These are phyloP conservation scores for Sebastes baramenuke DNA, from an alignment of 2,797 vertebrate genomes.

Conservation along the genomic window DNA sequence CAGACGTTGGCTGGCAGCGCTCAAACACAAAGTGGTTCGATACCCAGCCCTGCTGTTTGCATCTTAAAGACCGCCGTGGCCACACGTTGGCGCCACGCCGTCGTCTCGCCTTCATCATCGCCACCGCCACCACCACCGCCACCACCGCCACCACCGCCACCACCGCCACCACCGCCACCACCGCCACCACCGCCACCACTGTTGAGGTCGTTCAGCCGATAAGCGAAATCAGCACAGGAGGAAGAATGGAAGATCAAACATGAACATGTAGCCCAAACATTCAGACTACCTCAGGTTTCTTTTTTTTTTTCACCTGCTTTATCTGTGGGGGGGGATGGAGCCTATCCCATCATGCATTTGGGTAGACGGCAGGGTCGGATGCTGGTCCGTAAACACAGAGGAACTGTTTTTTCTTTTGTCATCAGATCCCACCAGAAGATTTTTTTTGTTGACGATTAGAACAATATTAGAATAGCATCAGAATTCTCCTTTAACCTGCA, in stretches of 20 bases:
- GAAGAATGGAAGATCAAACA: neutral
- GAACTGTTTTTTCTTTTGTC: neutral
- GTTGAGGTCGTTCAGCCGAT: neutral
- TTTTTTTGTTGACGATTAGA: too few relatives aligned
- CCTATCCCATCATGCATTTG: constrained; percentile 24
- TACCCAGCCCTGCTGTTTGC: neutral
- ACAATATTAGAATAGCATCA: too few relatives aligned
- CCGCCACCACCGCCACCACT: neutral
- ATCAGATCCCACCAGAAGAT: neutral
- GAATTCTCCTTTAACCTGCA: neutral
- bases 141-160: too few relatives aligned
- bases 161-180: too few relatives aligned
- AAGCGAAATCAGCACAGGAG: neutral
- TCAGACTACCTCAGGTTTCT: constrained; percentile 68
- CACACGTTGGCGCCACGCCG: neutral
- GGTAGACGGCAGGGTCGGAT: neutral
- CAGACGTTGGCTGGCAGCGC: neutral
- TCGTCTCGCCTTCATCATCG: neutral
- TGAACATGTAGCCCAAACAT: constrained; percentile 41
- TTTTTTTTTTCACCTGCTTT: neutral
- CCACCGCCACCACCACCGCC: too few relatives aligned
- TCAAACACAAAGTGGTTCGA: neutral
- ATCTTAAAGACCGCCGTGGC: neutral
- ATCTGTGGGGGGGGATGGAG: neutral
- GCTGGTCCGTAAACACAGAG: neutral